Conservation (phyloP, 2,797 vertebrate genomes). For the Siniperca obscura region DNA sequence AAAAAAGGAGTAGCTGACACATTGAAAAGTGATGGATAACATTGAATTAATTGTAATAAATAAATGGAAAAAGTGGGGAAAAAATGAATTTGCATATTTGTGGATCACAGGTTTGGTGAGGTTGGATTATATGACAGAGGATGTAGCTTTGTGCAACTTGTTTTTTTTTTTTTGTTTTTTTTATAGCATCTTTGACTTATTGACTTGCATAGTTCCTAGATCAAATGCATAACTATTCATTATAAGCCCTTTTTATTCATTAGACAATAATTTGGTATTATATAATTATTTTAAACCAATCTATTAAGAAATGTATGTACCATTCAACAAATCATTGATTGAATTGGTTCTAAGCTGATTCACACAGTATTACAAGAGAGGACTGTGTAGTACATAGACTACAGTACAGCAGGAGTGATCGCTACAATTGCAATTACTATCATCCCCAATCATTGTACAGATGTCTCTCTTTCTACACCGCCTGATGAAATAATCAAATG, state of each 20-base stretch:
- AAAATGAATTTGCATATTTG: constrained; percentile 79
- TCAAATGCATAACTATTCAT: constrained; percentile 26
- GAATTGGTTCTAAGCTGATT: constrained; percentile 13
- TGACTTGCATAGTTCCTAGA: constrained; percentile 34
- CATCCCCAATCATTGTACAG: constrained; percentile 46
- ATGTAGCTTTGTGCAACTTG: constrained; percentile 31
- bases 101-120: constrained; percentile 55
- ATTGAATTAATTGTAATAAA: constrained; percentile 85
- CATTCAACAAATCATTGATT: constrained; percentile 19
- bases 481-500: constrained; percentile 50
- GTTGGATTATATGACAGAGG: constrained; percentile 14
- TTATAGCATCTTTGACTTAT: constrained; percentile 28
- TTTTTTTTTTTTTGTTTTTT: constrained; percentile 3
- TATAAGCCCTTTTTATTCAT: constrained; percentile 31
- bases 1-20: constrained; percentile 77
- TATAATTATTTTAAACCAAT: constrained; percentile 34
- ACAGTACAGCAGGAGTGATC: neutral
- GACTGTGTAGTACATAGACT: neutral
- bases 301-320: constrained; percentile 10
- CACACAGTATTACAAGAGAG: neutral
- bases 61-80: constrained; percentile 82
- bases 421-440: constrained; percentile 54
- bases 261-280: constrained; percentile 34
- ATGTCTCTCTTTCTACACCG: constrained; percentile 53
- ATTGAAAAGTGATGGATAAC: constrained; percentile 75